A percentile compares a stretch with the other conserved stretches of the same genome.
phyloP scores from a whole-genome alignment of 2,888 invertebrate genomes.

The Lacanobia wlatinum region DNA sequence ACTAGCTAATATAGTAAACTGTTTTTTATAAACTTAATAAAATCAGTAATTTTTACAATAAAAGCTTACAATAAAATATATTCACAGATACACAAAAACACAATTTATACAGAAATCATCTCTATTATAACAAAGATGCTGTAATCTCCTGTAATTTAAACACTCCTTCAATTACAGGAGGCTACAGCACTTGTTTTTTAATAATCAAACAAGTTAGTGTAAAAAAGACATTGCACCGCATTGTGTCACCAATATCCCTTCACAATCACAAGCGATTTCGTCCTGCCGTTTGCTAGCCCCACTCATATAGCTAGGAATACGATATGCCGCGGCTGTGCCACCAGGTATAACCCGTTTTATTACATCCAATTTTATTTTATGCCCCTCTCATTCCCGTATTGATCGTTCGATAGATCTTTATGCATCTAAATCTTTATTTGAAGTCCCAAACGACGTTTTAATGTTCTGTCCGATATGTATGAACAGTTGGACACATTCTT shows the following conservation, averaged over 20 bases:
- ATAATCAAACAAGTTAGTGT: background rate
- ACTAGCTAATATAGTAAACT: too few species aligned
- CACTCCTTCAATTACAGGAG: too few species aligned
- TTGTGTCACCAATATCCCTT: background rate
- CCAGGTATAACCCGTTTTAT: constrained; percentile 84
- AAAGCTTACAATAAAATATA: too few species aligned
- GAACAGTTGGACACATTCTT: constrained; percentile 49
- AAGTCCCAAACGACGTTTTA: constrained; percentile 75
- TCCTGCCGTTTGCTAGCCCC: constrained; percentile 63
- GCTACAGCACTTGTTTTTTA: too few species aligned
- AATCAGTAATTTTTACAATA: too few species aligned
- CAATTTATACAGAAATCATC: too few species aligned
- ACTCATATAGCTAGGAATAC: constrained; percentile 75
- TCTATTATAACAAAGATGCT: too few species aligned
- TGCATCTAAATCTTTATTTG: constrained; percentile 80
- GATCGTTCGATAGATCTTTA: constrained; percentile 79
- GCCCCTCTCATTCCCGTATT: constrained; percentile 77
- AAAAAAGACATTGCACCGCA: background rate
- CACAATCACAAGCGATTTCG: constrained; percentile 19
- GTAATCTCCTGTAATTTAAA: too few species aligned
- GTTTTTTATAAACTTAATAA: too few species aligned
- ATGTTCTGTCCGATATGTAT: constrained; percentile 63
- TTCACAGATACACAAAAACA: too few species aligned
- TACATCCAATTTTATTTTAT: constrained; percentile 88
- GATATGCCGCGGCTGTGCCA: constrained; percentile 77